Evolutionary conservation across 2,888 invertebrate genomes (phyloP).

Genomic region (Catocala nupta): DNA sequence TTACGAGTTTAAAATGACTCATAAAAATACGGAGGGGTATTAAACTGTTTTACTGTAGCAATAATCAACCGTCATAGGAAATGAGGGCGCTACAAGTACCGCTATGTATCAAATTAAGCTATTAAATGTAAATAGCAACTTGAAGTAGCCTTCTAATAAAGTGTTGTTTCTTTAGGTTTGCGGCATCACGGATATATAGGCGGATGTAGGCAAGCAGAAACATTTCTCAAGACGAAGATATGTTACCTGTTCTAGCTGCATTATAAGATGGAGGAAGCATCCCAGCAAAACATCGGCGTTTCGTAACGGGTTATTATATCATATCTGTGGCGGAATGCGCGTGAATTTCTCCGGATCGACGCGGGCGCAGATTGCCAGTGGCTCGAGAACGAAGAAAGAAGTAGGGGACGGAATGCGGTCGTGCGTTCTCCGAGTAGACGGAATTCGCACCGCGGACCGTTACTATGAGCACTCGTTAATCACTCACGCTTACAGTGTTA

Average conservation of each 20-base stretch:
- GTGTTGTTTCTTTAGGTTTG: background rate
- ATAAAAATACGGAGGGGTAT: slow-evolving; percentile 4
- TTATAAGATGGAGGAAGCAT: slow-evolving; percentile 27
- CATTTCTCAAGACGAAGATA: slow-evolving; percentile 3
- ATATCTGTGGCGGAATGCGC: slow-evolving; percentile 65
- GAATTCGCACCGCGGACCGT: slow-evolving; percentile 46
- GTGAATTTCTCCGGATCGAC: slow-evolving; percentile 62
- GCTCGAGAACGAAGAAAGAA: slow-evolving; percentile 60
- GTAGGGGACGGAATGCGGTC: slow-evolving; percentile 66
- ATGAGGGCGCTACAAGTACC: too few species aligned
- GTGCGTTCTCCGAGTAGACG: slow-evolving; percentile 51
- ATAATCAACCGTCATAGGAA: background rate
- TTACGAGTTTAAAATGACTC: slow-evolving; percentile 25
- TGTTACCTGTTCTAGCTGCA: background rate
- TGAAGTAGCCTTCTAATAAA: background rate
- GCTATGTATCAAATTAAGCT: too few species aligned
- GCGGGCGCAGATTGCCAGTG: slow-evolving; percentile 47
- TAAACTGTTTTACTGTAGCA: slow-evolving; percentile 5
- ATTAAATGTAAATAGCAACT: too few species aligned
- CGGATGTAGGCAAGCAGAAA: background rate
- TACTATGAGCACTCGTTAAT: slow-evolving; percentile 56
- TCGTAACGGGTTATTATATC: slow-evolving; percentile 61
- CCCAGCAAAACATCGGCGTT: slow-evolving; percentile 48
- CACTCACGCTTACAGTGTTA: slow-evolving; percentile 29
- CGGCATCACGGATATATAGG: too few species aligned